These are phyloP conservation scores for Gymnothorax javanicus DNA, from an alignment of 2,797 vertebrate genomes.

Conservation along the genomic window DNA sequence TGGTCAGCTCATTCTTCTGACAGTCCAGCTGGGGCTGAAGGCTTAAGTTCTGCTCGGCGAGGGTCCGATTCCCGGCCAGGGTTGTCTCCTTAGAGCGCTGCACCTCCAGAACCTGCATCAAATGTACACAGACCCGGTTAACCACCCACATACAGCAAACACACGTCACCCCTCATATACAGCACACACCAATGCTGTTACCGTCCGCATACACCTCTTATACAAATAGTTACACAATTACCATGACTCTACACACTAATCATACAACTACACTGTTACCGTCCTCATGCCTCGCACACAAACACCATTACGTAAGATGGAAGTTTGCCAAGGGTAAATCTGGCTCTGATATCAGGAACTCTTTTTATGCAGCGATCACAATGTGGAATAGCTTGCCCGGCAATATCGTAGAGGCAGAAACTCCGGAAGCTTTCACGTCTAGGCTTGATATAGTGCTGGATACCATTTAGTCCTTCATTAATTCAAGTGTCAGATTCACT, in stretches of 20 bases:
- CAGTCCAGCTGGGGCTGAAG: conserved; percentile 88
- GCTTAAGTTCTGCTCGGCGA: conserved; percentile 89
- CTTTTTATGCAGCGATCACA: too few species aligned
- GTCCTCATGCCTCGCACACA: not conserved
- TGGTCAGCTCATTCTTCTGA: conserved; percentile 83
- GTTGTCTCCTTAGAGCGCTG: conserved; percentile 92
- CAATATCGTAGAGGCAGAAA: too few species aligned
- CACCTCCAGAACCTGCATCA: conserved; percentile 82
- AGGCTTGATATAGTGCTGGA: too few species aligned
- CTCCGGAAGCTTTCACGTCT: too few species aligned
- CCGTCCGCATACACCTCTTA: not conserved
- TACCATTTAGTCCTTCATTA: too few species aligned
- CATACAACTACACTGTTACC: not conserved
- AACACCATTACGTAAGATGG: not conserved
- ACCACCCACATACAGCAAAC: not conserved
- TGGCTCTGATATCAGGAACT: too few species aligned
- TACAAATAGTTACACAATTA: not conserved
- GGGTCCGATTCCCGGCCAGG: conserved; percentile 84
- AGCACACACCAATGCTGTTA: not conserved
- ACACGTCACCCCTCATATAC: not conserved
- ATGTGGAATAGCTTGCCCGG: too few species aligned
- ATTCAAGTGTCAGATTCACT: too few species aligned
- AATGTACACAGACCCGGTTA: not conserved
- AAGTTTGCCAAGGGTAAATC: too few species aligned
- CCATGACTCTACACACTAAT: not conserved